phyloP scores from a whole-genome alignment of 1,140 invertebrate genomes.

The Drosophila varians region DNA sequence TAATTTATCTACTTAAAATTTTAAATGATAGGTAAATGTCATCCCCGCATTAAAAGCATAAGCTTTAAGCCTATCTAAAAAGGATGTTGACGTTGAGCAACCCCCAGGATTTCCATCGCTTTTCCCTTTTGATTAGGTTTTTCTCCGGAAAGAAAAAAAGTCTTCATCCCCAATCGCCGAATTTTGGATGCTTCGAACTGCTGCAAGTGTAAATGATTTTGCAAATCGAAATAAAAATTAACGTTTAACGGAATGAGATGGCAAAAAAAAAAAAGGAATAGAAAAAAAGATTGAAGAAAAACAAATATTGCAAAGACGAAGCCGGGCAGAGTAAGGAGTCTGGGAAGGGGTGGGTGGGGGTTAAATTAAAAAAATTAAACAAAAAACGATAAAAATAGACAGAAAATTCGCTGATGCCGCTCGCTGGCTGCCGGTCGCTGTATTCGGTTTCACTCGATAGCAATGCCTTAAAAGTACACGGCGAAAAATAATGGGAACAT shows the following conservation, averaged over 20 bases:
- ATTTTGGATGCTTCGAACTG: slow-evolving; percentile 11
- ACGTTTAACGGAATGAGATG: slow-evolving; percentile 38
- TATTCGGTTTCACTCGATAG: slow-evolving; percentile 25
- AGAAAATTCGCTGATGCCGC: slow-evolving; percentile 7
- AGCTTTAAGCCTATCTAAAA: neutral
- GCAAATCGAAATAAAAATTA: slow-evolving; percentile 50
- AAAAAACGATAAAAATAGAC: slow-evolving; percentile 65
- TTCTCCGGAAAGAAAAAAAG: slow-evolving; percentile 1
- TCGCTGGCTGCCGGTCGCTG: slow-evolving; percentile 6
- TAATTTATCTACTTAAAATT: neutral
- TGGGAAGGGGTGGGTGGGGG: neutral
- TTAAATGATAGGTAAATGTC: slow-evolving; percentile 5
- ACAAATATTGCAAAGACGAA: slow-evolving; percentile 5
- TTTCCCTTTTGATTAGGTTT: slow-evolving; percentile 4
- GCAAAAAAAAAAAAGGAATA: slow-evolving; percentile 9
- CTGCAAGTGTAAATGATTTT: slow-evolving; percentile 37
- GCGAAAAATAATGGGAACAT: slow-evolving; percentile 3
- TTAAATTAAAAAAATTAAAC: slow-evolving; percentile 18
- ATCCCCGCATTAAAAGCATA: slow-evolving; percentile 8
- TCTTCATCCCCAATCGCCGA: slow-evolving; percentile 8
- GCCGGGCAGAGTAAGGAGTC: neutral
- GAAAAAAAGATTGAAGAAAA: neutral
- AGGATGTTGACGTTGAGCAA: neutral
- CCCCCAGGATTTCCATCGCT: slow-evolving; percentile 8
- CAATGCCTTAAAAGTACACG: slow-evolving; percentile 24